phyloP scores from a whole-genome alignment of 2,113 vertebrate species.

The Cynopterus brachyotis region DNA sequence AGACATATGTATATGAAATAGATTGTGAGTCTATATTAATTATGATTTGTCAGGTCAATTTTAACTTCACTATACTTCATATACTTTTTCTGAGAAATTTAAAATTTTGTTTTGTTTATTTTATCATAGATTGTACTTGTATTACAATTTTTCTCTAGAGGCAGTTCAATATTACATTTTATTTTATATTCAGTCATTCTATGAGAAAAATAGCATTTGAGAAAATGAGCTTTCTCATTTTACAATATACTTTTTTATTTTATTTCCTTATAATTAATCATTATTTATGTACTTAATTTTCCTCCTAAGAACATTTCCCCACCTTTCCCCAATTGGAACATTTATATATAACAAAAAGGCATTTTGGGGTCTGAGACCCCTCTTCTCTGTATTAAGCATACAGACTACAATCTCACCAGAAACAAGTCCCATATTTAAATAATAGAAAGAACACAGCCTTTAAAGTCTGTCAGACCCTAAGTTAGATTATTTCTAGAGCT shows the following conservation, averaged over 20 bases:
- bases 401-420: not conserved
- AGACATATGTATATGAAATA: not conserved
- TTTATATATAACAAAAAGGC: not conserved
- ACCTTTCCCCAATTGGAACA: not conserved
- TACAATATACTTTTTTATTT: not conserved
- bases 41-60: not conserved
- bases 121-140: not conserved
- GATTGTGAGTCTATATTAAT: not conserved
- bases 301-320: not conserved
- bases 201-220: not conserved
- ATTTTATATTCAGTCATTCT: not conserved
- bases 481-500: not conserved
- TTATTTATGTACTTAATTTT: not conserved
- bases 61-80: not conserved
- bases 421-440: not conserved
- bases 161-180: not conserved
- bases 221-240: constrained; percentile 1
- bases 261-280: not conserved
- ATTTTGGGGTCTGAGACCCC: not conserved
- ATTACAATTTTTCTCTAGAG: constrained; percentile 13
- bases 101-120: not conserved
- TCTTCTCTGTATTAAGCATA: not conserved
- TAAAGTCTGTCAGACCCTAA: not conserved
- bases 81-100: constrained; percentile 21
- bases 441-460: not conserved